Evolutionary conservation across 2,888 invertebrate genomes (phyloP).

Genomic region (Volucella bombylans): DNA sequence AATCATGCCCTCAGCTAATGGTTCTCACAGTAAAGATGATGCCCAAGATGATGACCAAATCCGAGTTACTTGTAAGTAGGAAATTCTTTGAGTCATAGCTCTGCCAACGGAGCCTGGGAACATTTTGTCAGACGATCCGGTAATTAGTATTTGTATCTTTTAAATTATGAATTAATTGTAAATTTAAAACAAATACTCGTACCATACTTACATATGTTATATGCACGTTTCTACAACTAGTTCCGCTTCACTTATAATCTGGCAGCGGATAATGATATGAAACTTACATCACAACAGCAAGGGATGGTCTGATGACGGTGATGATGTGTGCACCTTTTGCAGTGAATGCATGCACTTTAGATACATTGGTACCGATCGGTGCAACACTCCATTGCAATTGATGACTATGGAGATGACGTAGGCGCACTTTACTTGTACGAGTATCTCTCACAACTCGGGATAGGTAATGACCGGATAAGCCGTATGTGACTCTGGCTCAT

Average conservation of each 20-base stretch:
- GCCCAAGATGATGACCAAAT: constrained; percentile 48
- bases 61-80: constrained; percentile 41
- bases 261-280: constrained; percentile 2
- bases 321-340: not conserved
- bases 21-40: constrained; percentile 55
- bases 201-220: not conserved
- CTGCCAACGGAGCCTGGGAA: constrained; percentile 54
- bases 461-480: constrained; percentile 35
- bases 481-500: constrained; percentile 45
- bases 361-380: constrained; percentile 46
- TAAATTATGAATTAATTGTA: constrained; percentile 65
- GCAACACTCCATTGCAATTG: constrained; percentile 44
- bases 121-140: constrained; percentile 42
- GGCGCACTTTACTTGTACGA: not conserved
- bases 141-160: constrained; percentile 54
- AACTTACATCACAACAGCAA: constrained; percentile 14
- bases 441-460: not conserved
- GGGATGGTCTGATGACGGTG: constrained; percentile 46
- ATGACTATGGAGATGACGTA: constrained; percentile 62
- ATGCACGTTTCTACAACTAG: constrained; percentile 62
- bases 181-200: constrained; percentile 34
- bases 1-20: constrained; percentile 38
- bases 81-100: constrained; percentile 53
- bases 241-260: constrained; percentile 64
- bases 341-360: constrained; percentile 3